Evolutionary conservation across 2,113 vertebrate genomes (phyloP), one percentile per base, ranked within the genome.

Genomic region (Brevimyrus niger): DNA sequence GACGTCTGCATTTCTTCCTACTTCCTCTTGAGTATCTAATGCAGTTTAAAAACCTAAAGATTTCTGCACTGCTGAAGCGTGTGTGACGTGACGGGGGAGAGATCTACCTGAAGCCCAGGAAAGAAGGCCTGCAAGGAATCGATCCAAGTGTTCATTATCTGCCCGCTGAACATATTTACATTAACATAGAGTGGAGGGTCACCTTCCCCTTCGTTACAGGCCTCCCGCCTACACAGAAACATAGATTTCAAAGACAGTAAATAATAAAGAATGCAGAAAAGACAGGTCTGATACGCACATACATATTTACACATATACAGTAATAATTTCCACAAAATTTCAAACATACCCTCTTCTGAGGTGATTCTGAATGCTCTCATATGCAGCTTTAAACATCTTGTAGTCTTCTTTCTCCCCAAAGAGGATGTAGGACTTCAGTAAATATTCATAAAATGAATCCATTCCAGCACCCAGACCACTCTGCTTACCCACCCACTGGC

Each of bases 71-170:
- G 31, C 8, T 35, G 5, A 38, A 38, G 35, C 7, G 0, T 42
- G 3, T 27, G 13, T 21, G 47, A 19, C 10, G 21, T 35, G n/a
- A 53, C 19, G 50, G 55, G 3, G 6, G 23, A 55, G 31, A 55
- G 65, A 23, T 88, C 65, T 35, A 99, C 98, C 98, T 99, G 98
- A 42, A 99, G 96, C 0, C 98, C 98, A 0, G 98, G 98, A 92
- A 99, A 99, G 92, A 99, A 99, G n/a, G 98, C 98, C 92, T 99
- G 98, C 90, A 99, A 96, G 13, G 98, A 99, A 94, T 99, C 98
- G 0, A 99, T 99, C 98, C 98, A 99, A 0, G 98, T 99, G 96
- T 99, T 99, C 97, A 99, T 98, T 89, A 99, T 97, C 93, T 99
- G 97, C 4, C 98, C 98, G 0, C 95, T 99, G 93, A 97, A 97